Percentiles rank a stretch among this genome's conserved stretches.
These are phyloP conservation scores for Pantala flavescens DNA, from an alignment of 1,140 invertebrate species.

Conservation along the genomic window DNA sequence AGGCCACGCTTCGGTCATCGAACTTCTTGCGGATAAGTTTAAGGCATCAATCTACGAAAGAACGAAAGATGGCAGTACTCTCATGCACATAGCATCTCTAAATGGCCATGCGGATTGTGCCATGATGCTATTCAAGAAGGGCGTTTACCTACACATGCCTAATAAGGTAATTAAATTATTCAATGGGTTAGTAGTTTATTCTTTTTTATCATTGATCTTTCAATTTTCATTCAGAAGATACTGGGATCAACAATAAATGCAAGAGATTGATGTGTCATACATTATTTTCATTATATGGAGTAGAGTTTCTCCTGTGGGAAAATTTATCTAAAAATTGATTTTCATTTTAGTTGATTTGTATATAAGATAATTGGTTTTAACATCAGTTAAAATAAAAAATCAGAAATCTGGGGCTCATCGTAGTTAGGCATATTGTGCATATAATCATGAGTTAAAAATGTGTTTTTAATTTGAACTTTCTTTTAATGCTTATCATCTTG, in stretches of 20 bases:
- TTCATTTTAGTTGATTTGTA: too few species aligned
- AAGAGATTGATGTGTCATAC: too few species aligned
- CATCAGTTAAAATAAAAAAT: too few species aligned
- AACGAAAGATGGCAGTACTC: slow-evolving; percentile 92
- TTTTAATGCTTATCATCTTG: too few species aligned
- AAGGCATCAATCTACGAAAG: slow-evolving; percentile 88
- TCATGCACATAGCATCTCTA: slow-evolving; percentile 95
- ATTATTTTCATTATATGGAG: too few species aligned
- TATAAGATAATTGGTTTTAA: too few species aligned
- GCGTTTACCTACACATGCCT: slow-evolving; percentile 98
- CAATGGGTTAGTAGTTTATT: slow-evolving; percentile 10
- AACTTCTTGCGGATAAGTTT: slow-evolving; percentile 94
- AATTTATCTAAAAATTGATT: too few species aligned
- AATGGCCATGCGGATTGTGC: slow-evolving; percentile 96
- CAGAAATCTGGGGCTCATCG: too few species aligned
- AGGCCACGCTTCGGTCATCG: slow-evolving; percentile 90
- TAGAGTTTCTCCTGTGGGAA: too few species aligned
- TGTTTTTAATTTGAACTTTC: too few species aligned
- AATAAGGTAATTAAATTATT: slow-evolving; percentile 71
- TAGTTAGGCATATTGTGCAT: too few species aligned
- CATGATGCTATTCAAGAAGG: slow-evolving; percentile 96
- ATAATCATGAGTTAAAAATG: too few species aligned
- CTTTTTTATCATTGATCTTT: background rate
- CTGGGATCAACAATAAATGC: background rate
- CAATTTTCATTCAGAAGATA: background rate